Base-by-base conservation (phyloP, 2,888 invertebrate species). In the Anaspis maculata region DNA sequence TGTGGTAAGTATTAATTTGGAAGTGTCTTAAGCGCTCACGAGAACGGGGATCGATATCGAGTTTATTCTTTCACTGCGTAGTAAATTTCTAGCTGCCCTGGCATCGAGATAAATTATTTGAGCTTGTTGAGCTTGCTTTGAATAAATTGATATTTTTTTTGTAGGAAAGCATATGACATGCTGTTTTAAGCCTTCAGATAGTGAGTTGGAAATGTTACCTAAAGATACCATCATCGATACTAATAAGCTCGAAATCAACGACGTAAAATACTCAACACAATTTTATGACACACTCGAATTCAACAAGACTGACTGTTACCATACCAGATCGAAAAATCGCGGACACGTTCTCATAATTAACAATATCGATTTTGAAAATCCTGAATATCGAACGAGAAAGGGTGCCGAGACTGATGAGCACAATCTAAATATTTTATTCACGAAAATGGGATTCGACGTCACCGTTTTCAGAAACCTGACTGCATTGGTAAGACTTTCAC, bases 311-410 rank as follows among this genome's bases (percentile, higher is more conserved):
- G 29, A 30, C 11, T 31, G 31, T 23, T 62, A 62, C 34, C 34
- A 37, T 12, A 61, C 57, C 3, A 42, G 43, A 21, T 52, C 57
- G 1, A 54, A 45, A 34, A 46, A 49, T 14, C 43, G 58, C 27
- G 63, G 62, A 6, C 50, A 47, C 30, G 51, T 53, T 12, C 41
- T 65, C 10, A 41, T 64, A 3, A 62, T 65, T n/a, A 65, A 64
- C 33, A 65, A 64, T 36, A 49, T 63, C 3, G 45, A 51, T 15
- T 65, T 64, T 43, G 39, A 46, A n/a, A n/a, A n/a, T n/a, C 6
- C 30, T 4, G n/a, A n/a, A n/a, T 21, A 41, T 43, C 29, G 15
- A 13, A 34, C 26, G 10, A 9, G n/a, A n/a, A n/a, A 24, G 4
- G 24, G 24, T 7, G 24, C 24, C 10, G 12, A 10, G 6, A 10